Evolutionary conservation across 1,140 invertebrate genomes (phyloP).

Genomic region (Leptinotarsa defecta): DNA sequence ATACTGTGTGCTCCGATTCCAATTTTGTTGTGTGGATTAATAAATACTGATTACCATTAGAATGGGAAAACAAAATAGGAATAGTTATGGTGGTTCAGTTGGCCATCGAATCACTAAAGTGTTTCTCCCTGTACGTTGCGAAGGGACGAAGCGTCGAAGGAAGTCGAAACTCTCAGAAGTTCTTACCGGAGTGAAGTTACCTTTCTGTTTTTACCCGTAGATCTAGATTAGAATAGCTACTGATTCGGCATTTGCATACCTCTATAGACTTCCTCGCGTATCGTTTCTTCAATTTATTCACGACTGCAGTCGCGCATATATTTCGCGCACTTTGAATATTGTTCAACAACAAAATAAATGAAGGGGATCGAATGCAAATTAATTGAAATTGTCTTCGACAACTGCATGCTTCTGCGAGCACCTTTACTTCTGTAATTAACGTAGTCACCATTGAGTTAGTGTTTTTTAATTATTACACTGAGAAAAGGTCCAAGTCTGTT

Average conservation of each 20-base stretch:
- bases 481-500: background rate
- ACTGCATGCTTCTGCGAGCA: constrained; percentile 36
- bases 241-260: constrained; percentile 50
- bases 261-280: constrained; percentile 38
- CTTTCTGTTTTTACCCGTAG: constrained; percentile 10
- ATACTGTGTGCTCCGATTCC: no score
- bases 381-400: constrained; percentile 51
- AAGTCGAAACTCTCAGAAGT: constrained; percentile 20
- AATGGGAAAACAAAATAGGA: no score
- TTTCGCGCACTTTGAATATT: constrained; percentile 44
- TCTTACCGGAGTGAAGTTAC: constrained; percentile 3
- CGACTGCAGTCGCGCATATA: constrained; percentile 35
- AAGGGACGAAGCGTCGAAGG: background rate
- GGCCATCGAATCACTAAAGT: no score
- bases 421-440: constrained; percentile 42
- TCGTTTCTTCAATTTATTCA: constrained; percentile 33
- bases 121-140: background rate
- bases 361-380: constrained; percentile 50
- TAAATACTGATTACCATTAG: no score
- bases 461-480: constrained; percentile 4
- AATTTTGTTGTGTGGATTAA: no score
- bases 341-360: constrained; percentile 42
- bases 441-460: constrained; percentile 37
- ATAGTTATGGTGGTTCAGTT: no score
- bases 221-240: constrained; percentile 51